These are phyloP conservation scores for Formica exsecta DNA, from an alignment of 1,140 invertebrate genomes.

Conservation along the genomic window DNA sequence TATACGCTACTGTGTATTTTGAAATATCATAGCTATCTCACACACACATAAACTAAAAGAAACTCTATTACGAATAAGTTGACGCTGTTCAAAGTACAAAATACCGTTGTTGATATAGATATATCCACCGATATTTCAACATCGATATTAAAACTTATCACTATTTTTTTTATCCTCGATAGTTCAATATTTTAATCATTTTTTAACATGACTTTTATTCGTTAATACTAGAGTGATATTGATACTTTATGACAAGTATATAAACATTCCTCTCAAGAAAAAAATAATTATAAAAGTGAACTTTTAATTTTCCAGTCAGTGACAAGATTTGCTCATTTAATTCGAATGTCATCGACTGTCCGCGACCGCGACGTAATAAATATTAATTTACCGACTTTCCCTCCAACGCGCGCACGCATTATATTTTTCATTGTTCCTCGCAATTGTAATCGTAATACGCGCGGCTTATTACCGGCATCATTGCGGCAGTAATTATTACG, in stretches of 20 bases:
- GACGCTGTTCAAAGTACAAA: no score
- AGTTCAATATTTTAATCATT: background rate
- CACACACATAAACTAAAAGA: background rate
- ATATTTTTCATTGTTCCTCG: constrained; percentile 55
- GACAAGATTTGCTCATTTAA: background rate
- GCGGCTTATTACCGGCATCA: constrained; percentile 38
- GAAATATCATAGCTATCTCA: background rate
- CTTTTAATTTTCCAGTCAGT: background rate
- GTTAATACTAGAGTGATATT: background rate
- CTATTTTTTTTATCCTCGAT: no score
- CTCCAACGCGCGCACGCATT: constrained; percentile 17
- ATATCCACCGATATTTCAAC: background rate
- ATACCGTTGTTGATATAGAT: background rate
- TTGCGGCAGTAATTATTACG: constrained; percentile 69
- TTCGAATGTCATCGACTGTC: background rate
- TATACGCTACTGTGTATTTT: background rate
- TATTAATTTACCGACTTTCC: constrained; percentile 45
- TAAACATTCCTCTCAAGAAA: background rate
- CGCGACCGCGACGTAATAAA: constrained; percentile 39
- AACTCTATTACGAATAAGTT: background rate
- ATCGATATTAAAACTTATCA: background rate
- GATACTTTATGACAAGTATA: background rate
- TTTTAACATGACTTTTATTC: background rate
- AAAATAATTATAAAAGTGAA: background rate
- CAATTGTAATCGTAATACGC: constrained; percentile 60